Evolutionary conservation across 2,797 vertebrate species (phyloP), one percentile per base, ranked within the genome.

Genomic region (Paratrypauchen microcephalus): DNA sequence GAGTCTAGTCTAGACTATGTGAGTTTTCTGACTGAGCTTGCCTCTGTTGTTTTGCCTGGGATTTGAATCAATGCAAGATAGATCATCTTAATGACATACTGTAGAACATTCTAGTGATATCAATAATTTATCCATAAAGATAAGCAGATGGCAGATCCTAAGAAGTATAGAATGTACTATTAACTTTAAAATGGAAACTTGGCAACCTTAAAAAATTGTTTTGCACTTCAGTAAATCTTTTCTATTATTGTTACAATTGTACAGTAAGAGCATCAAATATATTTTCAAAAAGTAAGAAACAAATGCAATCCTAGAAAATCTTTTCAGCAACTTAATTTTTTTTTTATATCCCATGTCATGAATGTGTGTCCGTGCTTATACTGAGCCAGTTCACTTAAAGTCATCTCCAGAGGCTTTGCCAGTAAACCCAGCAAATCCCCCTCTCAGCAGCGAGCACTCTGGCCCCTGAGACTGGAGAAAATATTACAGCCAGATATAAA

Each of bases 361-460:
- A 32, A 57, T 57, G 57, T 59, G 57, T 59, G 30, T 21, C 5
- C 19, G 9, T 30, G 32, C 59, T 61, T 61, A 61, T 9, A 21
- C 19, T 36, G 59, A 61, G 32, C 32, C 59, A 61, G 59, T 61
- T 61, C 59, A 39, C 61, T 45, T 39, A 45, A 45, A 45, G 36
- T 63, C 39, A 63, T 63, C 61, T 63, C 39, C 8, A 45, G 61
- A 24, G 54, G 39, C 23, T 58, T 57, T 66, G 32, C 39, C 9
- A 61, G 24, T 24, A 63, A 63, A 63, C 61, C 21, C 32, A 7
- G 36, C n/a, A 63, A 45, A 45, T 45, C 36, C 39, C 39, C n/a
- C 61, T 24, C 21, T 41, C 39, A 41, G 32, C n/a, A 45, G 61
- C 21, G 24, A 16, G 36, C 11, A 45, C 39, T 24, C 45, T 24